Base-by-base conservation (phyloP, 2,113 vertebrate genomes). In the Lucifuga dentata region DNA sequence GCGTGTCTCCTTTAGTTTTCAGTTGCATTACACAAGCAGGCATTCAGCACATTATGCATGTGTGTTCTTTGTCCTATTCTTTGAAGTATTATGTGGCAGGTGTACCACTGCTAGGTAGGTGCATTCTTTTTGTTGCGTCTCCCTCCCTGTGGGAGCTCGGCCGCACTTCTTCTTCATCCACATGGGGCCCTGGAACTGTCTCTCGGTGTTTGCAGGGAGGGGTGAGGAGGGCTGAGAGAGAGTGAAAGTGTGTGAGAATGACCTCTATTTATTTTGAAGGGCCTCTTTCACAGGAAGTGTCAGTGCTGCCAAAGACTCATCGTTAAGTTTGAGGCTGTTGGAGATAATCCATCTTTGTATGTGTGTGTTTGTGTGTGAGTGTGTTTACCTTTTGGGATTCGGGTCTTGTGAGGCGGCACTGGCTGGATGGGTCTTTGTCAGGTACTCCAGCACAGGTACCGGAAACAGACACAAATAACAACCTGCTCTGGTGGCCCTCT, bases 191-290 rank as follows among this genome's bases (percentile, higher is more conserved):
- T 62, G 39, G 57, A 83, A 78, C 65, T 81, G 63, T 76, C 61
- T 68, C 60, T 4, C 55, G 81, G 73, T 51, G 68, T 71, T 70
- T 68, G 55, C 49, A 70, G 35, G 24, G 48, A 61, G 59, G 38
- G 50, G 67, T 23, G 51, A 33, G 63, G 65, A 78, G 57, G 51
- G 60, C 17, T 43, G 55, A n/a, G 48, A 48, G 64, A 52, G 7
- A 36, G 35, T n/a, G 65, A 51, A 32, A 10, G 49, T 82, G 55
- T 64, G 60, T 67, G 72, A 65, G 70, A 67, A 68, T 87, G 65
- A 83, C 86, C 88, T 86, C 84, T 70, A 78, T 91, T 91, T 91
- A 79, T 88, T 89, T 81, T 39, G 29, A 76, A 43, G 52, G 67
- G 73, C 72, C 38, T 50, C 72, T 60, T 63, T 73, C 66, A 74